Evolutionary conservation across 2,113 vertebrate species (phyloP), one percentile per base, ranked within the genome.

Genomic region (Bufo bufo): DNA sequence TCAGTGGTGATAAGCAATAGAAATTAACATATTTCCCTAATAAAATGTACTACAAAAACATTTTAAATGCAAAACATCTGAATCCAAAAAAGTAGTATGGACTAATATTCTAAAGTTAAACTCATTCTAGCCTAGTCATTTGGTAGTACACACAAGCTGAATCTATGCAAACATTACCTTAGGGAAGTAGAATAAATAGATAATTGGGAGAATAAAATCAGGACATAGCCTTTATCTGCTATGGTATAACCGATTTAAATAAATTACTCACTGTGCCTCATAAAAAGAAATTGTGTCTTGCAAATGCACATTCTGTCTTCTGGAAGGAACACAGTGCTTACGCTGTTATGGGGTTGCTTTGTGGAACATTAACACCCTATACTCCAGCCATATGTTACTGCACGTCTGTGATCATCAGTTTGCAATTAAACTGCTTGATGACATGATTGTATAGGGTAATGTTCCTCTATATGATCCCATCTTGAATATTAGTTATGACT

Each of bases 201-300:
- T 82, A 20, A 65, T 50, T 65, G 16, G 43, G 43, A 49, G 58
- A 63, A 63, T 82, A 65, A 81, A 47, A 65, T 65, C 16, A 82
- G 58, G 58, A 23, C 61, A 82, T 82, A 49, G 52, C 61, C 61
- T 83, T 83, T 63, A 83, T 54, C 19, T n/a, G 20, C 47, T 6
- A 47, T 82, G 43, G 13, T 5, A 63, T 82, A 63, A 82, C 47
- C 14, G 2, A 20, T 52, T 83, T 20, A 83, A 50, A 50, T 83
- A 12, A 52, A 83, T 66, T 83, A 50, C 33, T 10, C n/a, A 56
- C 20, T 43, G 23, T 7, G 23, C 8, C 54, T 45, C 78, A 80
- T 80, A 54, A 56, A 49, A 23, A 59, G 78, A 13, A 80, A 49
- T 49, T 23, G 16, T 16, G 23, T 45, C 23, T 80, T 80, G 78